phyloP scores from a whole-genome alignment of 2,888 invertebrate genomes.

The Schizotus pectinicornis region DNA sequence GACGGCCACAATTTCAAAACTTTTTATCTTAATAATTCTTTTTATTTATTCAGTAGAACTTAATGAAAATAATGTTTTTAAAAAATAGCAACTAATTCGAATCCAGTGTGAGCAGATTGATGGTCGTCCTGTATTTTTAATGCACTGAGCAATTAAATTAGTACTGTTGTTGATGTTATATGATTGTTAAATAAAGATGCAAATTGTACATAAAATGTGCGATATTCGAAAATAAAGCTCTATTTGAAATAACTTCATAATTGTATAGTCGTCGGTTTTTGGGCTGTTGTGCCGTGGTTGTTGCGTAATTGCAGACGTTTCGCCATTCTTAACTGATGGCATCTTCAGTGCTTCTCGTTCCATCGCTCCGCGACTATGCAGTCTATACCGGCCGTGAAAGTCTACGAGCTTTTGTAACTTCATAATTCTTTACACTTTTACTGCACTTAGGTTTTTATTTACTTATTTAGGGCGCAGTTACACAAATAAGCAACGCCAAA shows the following conservation, averaged over 20 bases:
- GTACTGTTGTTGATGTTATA: conserved; percentile 75
- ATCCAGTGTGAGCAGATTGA: neutral
- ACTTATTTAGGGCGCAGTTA: no score
- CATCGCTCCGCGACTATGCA: no score
- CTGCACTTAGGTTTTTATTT: no score
- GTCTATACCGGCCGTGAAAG: no score
- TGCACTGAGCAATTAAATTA: conserved; percentile 56
- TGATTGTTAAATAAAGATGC: conserved; percentile 78
- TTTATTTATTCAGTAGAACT: neutral
- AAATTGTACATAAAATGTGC: conserved; percentile 70
- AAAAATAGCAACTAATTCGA: neutral
- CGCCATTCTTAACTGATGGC: no score
- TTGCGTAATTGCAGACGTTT: no score
- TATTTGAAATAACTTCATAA: conserved; percentile 35
- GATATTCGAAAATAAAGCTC: conserved; percentile 46
- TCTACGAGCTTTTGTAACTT: no score
- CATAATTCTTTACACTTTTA: no score
- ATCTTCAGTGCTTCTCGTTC: no score
- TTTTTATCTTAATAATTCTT: neutral
- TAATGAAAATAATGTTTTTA: neutral
- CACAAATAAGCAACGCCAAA: no score
- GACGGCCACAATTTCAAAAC: conserved; percentile 23
- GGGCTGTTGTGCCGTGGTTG: no score
- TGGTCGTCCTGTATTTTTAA: conserved; percentile 9
- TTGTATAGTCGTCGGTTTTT: no score